Conservation (phyloP, 2,797 vertebrate species). For the Triplophysa bombifrons region DNA sequence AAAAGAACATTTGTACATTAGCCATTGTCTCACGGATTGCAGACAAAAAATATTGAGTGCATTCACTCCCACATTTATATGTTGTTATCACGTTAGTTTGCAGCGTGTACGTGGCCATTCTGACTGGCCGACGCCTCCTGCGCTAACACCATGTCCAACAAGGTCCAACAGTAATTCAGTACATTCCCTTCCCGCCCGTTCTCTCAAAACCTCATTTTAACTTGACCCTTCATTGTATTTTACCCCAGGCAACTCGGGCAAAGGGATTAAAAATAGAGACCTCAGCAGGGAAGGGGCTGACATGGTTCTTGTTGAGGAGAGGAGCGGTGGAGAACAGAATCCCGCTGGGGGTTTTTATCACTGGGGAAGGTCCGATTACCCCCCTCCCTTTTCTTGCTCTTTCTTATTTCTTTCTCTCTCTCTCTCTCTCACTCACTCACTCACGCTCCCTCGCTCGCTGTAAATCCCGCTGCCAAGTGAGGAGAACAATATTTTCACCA, state of each 20-base stretch:
- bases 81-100: neutral
- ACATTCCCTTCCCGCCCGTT: slow-evolving; percentile 25
- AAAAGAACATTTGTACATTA: too few species aligned
- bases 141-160: slow-evolving; percentile 33
- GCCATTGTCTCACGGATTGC: neutral
- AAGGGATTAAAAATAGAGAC: slow-evolving; percentile 56
- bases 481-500: slow-evolving; percentile 58
- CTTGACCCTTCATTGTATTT: slow-evolving; percentile 46
- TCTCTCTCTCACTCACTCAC: too few species aligned
- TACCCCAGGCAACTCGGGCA: slow-evolving; percentile 32
- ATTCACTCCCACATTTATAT: neutral
- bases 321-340: slow-evolving; percentile 12
- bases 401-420: slow-evolving; percentile 15
- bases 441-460: slow-evolving; percentile 1
- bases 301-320: slow-evolving; percentile 46
- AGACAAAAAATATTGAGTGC: neutral
- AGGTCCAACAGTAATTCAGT: slow-evolving; percentile 24
- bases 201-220: slow-evolving; percentile 50
- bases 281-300: slow-evolving; percentile 43
- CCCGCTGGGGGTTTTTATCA: slow-evolving; percentile 45
- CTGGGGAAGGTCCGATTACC: slow-evolving; percentile 45
- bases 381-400: slow-evolving; percentile 14
- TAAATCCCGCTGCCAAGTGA: slow-evolving; percentile 58
- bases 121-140: neutral
- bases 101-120: neutral